A percentile compares a stretch with the other conserved stretches of the same genome.
Evolutionary conservation across 2,888 invertebrate species (phyloP).

Genomic region (Sesamia inferens): DNA sequence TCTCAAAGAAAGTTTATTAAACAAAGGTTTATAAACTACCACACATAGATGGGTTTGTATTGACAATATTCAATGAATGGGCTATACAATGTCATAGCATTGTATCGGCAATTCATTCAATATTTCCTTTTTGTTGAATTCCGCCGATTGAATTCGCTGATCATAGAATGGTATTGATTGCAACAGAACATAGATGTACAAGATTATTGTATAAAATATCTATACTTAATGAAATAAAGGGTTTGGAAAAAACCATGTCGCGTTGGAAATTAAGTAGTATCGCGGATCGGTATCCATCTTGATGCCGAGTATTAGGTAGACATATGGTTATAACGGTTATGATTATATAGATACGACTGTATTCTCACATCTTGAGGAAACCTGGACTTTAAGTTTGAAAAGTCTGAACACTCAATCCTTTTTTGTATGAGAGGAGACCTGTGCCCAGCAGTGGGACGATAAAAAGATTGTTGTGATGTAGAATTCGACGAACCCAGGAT

Average conservation of each 20-base stretch:
- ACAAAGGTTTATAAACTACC: conserved; percentile 28
- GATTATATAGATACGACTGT: too few relatives aligned
- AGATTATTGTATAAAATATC: neutral
- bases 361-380: too few relatives aligned
- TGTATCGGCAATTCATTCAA: conserved; percentile 37
- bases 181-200: conserved; percentile 1
- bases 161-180: conserved; percentile 34
- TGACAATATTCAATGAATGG: conserved; percentile 56
- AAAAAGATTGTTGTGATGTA: too few relatives aligned
- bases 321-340: neutral
- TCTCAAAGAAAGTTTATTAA: conserved; percentile 19
- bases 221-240: neutral
- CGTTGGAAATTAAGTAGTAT: neutral
- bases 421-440: too few relatives aligned
- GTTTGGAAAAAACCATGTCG: neutral
- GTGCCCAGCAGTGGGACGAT: too few relatives aligned
- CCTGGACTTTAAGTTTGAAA: too few relatives aligned
- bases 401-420: too few relatives aligned
- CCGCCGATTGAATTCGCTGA: conserved; percentile 48
- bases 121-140: conserved; percentile 51
- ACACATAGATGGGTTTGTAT: conserved; percentile 34
- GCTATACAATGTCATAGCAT: conserved; percentile 41
- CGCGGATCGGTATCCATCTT: too few relatives aligned
- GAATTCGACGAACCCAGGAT: too few relatives aligned
- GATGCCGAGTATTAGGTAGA: neutral